phyloP scores from a whole-genome alignment of 1,140 invertebrate species.

The Fopius arisanus region DNA sequence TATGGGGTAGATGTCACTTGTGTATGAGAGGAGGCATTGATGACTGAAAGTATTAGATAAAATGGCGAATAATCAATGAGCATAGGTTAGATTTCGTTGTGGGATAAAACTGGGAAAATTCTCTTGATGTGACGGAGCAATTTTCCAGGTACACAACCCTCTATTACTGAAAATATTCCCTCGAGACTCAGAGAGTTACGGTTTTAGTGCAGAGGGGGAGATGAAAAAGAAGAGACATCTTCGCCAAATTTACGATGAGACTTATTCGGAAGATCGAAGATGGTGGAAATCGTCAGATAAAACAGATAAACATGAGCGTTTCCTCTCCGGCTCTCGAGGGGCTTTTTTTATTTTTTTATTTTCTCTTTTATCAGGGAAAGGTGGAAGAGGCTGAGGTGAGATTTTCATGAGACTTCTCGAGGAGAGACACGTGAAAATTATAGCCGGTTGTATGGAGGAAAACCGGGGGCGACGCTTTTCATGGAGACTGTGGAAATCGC shows the following conservation, averaged over 20 bases:
- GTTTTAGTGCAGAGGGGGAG: not conserved
- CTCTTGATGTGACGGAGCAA: not conserved
- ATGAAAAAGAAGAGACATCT: slow-evolving; percentile 15
- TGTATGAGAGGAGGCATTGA: not conserved
- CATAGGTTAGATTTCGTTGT: not conserved
- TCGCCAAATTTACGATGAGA: slow-evolving; percentile 27
- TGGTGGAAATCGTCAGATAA: slow-evolving; percentile 24
- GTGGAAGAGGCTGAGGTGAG: not conserved
- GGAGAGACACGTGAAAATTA: slow-evolving; percentile 3
- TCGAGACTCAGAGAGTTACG: not conserved
- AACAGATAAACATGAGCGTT: slow-evolving; percentile 31
- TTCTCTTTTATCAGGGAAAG: not conserved
- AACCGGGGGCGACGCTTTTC: not conserved
- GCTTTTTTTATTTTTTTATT: slow-evolving; percentile 4
- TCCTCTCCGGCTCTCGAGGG: not conserved
- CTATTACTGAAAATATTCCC: slow-evolving; percentile 20
- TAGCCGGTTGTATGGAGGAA: not conserved
- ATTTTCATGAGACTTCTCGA: not conserved
- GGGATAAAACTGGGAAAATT: not conserved
- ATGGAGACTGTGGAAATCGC: not conserved
- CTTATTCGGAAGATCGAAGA: slow-evolving; percentile 28
- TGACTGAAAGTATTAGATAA: not conserved
- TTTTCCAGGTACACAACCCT: not conserved
- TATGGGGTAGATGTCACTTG: no score
- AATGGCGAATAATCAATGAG: not conserved